A percentile compares a stretch with the other conserved stretches of the same genome.
These are phyloP conservation scores for Pangasius djambal DNA, from an alignment of 2,797 vertebrate genomes.

Conservation along the genomic window DNA sequence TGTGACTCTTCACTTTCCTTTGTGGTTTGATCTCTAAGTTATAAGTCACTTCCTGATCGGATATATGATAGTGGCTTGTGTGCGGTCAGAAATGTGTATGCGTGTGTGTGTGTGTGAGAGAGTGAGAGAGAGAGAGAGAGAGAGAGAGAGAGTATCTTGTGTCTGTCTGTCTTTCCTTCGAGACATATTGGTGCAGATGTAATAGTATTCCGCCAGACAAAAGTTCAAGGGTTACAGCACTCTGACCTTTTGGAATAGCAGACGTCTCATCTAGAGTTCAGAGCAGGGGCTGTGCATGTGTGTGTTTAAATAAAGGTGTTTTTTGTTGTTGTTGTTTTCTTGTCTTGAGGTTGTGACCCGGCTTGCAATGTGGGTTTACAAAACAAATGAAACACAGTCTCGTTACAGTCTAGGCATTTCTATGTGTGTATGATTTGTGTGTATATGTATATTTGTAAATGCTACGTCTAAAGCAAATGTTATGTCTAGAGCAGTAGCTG, in stretches of 20 bases:
- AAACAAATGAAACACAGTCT: not conserved
- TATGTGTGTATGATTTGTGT: not conserved
- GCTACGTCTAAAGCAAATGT: not conserved
- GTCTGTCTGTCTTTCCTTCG: constrained; percentile 2
- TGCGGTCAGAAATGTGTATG: not conserved
- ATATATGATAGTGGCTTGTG: not conserved
- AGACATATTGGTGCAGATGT: constrained; percentile 6
- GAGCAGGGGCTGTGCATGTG: not conserved
- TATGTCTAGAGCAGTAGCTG: not conserved
- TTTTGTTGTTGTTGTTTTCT: not conserved
- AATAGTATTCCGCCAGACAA: constrained; percentile 17
- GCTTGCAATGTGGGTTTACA: not conserved
- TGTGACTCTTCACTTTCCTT: not conserved
- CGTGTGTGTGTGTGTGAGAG: not conserved
- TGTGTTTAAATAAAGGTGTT: not conserved
- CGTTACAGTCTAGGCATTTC: not conserved
- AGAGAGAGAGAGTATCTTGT: not conserved
- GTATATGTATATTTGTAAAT: not conserved
- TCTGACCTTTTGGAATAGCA: constrained; percentile 30
- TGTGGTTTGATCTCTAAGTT: not conserved
- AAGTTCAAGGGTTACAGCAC: constrained; percentile 17
- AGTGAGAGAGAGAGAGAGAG: not conserved
- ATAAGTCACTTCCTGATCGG: not conserved
- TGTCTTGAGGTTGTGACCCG: not conserved
- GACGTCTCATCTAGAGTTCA: not conserved